phyloP scores from a whole-genome alignment of 1,140 invertebrate genomes.

The Dolichoris vasculosae region DNA sequence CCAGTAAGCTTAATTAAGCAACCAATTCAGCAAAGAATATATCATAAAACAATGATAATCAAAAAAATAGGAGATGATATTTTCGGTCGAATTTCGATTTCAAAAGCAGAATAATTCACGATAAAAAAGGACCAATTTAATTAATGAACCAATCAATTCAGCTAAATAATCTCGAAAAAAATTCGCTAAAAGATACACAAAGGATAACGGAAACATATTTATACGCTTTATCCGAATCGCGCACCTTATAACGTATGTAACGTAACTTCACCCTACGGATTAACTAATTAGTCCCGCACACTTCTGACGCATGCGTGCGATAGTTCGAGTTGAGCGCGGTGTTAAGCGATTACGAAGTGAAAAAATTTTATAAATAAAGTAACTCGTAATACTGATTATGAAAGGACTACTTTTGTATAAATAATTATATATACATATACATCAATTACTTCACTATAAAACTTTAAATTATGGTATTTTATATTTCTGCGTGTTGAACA shows the following conservation, averaged over 20 bases:
- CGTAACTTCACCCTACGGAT: neutral
- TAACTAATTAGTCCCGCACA: conserved; percentile 25
- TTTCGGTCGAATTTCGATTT: neutral
- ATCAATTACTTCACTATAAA: conserved; percentile 22
- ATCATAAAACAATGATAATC: conserved; percentile 36
- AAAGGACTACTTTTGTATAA: conserved; percentile 13
- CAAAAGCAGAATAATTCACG: neutral
- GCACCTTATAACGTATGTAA: neutral
- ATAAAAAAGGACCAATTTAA: conserved; percentile 39
- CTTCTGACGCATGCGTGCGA: neutral
- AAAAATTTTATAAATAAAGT: neutral
- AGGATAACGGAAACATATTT: conserved; percentile 26
- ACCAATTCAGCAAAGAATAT: neutral
- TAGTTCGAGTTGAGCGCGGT: neutral
- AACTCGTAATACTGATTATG: neutral
- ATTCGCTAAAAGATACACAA: conserved; percentile 13
- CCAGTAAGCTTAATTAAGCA: conserved; percentile 26
- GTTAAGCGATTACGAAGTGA: neutral
- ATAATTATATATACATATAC: neutral
- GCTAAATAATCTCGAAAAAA: conserved; percentile 21
- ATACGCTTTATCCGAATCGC: neutral
- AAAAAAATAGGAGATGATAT: neutral
- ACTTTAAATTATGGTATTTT: conserved; percentile 21
- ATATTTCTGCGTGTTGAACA: neutral
- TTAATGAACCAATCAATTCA: conserved; percentile 45